Conservation (phyloP, 2,888 invertebrate genomes). For the Polymixis flavicincta region DNA sequence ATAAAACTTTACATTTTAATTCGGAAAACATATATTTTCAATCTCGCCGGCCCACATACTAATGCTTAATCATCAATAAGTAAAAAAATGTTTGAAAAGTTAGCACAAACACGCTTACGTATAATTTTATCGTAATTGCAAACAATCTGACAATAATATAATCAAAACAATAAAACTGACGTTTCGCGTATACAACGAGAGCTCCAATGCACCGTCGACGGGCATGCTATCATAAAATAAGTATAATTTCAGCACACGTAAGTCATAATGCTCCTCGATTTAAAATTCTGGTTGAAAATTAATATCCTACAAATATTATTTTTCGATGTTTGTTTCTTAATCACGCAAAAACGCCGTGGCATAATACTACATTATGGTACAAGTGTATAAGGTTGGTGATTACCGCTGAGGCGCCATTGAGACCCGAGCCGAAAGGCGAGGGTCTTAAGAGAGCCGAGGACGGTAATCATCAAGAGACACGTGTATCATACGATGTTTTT, state of each 20-base stretch:
- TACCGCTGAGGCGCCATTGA: too few species aligned
- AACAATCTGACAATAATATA: conserved; percentile 70
- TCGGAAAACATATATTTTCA: conserved; percentile 32
- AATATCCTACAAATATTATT: background rate
- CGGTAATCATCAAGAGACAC: too few species aligned
- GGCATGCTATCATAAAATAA: conserved; percentile 1
- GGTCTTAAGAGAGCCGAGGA: too few species aligned
- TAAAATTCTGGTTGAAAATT: background rate
- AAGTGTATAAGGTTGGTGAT: too few species aligned
- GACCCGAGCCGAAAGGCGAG: too few species aligned
- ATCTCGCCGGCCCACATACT: conserved; percentile 20
- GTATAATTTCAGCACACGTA: background rate
- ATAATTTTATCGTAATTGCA: conserved; percentile 64
- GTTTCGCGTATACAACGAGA: conserved; percentile 50
- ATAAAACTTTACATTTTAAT: conserved; percentile 26
- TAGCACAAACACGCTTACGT: conserved; percentile 55
- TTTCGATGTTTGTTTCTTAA: too few species aligned
- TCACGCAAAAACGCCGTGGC: too few species aligned
- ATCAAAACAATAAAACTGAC: conserved; percentile 64
- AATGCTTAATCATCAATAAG: conserved; percentile 54
- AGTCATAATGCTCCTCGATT: background rate
- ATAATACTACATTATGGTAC: too few species aligned
- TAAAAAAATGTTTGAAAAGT: conserved; percentile 66
- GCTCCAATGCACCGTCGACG: conserved; percentile 47
- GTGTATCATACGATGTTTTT: too few species aligned